phyloP scores from a whole-genome alignment of 1,140 invertebrate species.

The Limonius californicus region DNA sequence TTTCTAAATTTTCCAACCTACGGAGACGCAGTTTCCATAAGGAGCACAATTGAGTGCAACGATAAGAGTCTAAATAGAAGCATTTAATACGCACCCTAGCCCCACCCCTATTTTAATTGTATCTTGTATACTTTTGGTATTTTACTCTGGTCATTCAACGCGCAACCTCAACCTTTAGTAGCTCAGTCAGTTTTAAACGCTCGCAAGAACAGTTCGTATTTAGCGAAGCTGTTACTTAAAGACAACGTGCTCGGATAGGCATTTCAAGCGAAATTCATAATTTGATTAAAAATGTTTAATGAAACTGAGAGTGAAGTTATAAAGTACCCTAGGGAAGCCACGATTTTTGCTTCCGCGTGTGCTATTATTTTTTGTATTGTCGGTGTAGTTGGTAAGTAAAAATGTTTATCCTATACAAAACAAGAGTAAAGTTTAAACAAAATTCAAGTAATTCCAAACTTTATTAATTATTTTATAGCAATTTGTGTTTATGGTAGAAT shows the following conservation, averaged over 20 bases:
- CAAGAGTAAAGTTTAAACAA: no score
- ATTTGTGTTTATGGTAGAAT: no score
- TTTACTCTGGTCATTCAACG: background rate
- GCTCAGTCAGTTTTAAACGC: background rate
- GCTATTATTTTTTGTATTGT: constrained; percentile 74
- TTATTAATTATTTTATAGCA: no score
- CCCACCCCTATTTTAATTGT: no score
- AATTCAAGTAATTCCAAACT: no score
- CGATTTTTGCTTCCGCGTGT: constrained; percentile 69
- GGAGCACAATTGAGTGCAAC: no score
- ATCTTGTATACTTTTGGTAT: background rate
- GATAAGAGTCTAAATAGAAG: no score
- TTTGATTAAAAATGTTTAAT: background rate
- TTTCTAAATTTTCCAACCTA: no score
- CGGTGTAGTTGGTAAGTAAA: constrained; percentile 67
- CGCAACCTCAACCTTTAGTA: background rate
- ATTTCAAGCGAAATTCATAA: no score
- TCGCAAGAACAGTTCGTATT: background rate
- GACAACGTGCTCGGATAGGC: background rate
- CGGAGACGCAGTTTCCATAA: no score
- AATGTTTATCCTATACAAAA: no score
- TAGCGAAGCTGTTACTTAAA: background rate
- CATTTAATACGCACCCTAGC: no score
- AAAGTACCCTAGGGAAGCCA: constrained; percentile 65
- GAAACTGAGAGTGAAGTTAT: constrained; percentile 19